Evolutionary conservation across 2,797 vertebrate species (phyloP), one percentile per base, ranked within the genome.

Genomic region (Smutsia gigantea): DNA sequence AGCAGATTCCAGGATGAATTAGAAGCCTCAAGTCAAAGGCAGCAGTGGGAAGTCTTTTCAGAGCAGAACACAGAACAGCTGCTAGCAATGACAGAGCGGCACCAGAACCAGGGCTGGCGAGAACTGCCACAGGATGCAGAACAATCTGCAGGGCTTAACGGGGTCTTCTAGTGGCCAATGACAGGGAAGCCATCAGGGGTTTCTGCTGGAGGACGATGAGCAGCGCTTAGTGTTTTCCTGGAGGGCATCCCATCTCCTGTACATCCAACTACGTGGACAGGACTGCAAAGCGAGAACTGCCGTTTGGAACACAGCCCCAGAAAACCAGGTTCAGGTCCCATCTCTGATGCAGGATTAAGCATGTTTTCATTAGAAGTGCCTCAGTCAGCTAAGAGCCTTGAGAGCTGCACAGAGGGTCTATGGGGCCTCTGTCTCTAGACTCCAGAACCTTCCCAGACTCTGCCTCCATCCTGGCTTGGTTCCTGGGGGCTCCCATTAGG

Each of bases 81-180:
- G 5, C 5, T 8, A 18, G 21, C 19, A 42, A 8, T 39, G 2
- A 0, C 3, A 1, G 55, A 18, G 34, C 23, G 39, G 39, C 19
- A 2, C 31, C 74, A 21, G 53, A 27, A 18, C 53, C 51, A 3
- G 17, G 21, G 29, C 21, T 2, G 5, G 55, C 1, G 34, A 79
- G 77, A 27, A 53, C 46, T 2, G 42, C 71, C 42, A 7, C 27
- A 18, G 17, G 25, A 46, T 12, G 46, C 46, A 11, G 46, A 46
- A 46, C 29, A 31, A 31, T 15, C 5, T 6, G 6, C 49, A 12
- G 34, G 7, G 29, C 27, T 6, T 1, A n/a, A 1, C 14, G 4
- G 49, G 23, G 46, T 46, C 46, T 12, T 46, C 10, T 12, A 46
- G 46, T 46, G 46, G 46, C 46, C 46, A 11, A 34, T 53, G 12